phyloP scores from a whole-genome alignment of 2,888 invertebrate genomes.

The Cabera pusaria region DNA sequence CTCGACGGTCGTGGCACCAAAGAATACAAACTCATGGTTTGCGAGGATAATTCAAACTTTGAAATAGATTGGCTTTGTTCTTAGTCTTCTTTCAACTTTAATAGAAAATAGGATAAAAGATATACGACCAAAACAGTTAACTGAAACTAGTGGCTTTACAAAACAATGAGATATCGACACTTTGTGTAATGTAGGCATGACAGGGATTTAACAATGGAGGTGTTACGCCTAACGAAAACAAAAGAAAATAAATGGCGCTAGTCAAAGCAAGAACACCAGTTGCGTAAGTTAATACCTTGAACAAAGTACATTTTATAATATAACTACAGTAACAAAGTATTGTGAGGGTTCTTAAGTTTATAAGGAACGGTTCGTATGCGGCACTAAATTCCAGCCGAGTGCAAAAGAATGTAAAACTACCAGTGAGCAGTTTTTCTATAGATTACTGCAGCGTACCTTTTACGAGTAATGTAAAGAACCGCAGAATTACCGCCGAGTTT shows the following conservation, averaged over 20 bases:
- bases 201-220: constrained; percentile 13
- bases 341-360: constrained; percentile 24
- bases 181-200: constrained; percentile 8
- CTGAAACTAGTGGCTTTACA: neutral
- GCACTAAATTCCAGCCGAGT: constrained; percentile 43
- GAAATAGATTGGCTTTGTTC: no score
- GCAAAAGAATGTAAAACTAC: constrained; percentile 46
- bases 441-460: constrained; percentile 35
- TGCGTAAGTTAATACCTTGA: constrained; percentile 14
- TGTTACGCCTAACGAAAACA: constrained; percentile 10
- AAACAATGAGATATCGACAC: constrained; percentile 5
- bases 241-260: constrained; percentile 16
- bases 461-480: constrained; percentile 29
- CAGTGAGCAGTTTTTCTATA: constrained; percentile 36
- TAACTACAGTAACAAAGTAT: constrained; percentile 30
- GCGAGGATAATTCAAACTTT: constrained; percentile 39
- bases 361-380: constrained; percentile 35
- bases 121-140: neutral
- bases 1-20: constrained; percentile 59
- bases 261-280: constrained; percentile 19
- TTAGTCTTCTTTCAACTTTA: no score
- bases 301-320: no score
- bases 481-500: constrained; percentile 5
- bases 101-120: no score
- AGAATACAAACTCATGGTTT: constrained; percentile 58